Evolutionary conservation across 2,113 vertebrate genomes (phyloP).

Genomic region (Onychostoma macrolepis): DNA sequence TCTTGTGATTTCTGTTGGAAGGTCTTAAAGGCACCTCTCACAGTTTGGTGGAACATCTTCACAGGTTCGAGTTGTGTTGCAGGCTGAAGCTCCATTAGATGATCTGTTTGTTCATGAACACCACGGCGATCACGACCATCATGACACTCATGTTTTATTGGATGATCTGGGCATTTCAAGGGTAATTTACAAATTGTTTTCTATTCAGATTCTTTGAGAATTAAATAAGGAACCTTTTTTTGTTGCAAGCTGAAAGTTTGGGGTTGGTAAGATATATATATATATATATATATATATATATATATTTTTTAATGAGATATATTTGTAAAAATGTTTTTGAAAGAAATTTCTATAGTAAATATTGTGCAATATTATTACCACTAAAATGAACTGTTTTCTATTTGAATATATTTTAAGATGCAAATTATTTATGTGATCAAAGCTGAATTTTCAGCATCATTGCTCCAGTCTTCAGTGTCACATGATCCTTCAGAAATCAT

Average conservation of each 20-base stretch:
- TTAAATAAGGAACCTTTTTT: neutral
- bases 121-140: conserved; percentile 59
- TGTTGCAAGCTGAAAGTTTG: neutral
- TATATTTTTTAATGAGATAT: too few species aligned
- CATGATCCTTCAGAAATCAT: too few species aligned
- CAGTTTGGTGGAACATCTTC: neutral
- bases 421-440: neutral
- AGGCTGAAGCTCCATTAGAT: conserved; percentile 80
- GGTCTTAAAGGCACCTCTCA: neutral
- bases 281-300: too few species aligned
- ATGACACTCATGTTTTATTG: conserved; percentile 86
- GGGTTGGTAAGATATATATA: neutral
- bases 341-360: too few species aligned
- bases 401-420: neutral
- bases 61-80: conserved; percentile 91
- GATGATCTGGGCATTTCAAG: conserved; percentile 92
- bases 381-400: neutral
- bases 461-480: too few species aligned
- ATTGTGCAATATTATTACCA: too few species aligned
- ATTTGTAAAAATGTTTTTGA: too few species aligned
- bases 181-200: conserved; percentile 68
- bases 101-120: conserved; percentile 83
- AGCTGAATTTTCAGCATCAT: neutral
- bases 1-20: neutral
- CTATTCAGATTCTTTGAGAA: neutral